phyloP scores from a whole-genome alignment of 2,888 invertebrate genomes.

The Abrostola tripartita region DNA sequence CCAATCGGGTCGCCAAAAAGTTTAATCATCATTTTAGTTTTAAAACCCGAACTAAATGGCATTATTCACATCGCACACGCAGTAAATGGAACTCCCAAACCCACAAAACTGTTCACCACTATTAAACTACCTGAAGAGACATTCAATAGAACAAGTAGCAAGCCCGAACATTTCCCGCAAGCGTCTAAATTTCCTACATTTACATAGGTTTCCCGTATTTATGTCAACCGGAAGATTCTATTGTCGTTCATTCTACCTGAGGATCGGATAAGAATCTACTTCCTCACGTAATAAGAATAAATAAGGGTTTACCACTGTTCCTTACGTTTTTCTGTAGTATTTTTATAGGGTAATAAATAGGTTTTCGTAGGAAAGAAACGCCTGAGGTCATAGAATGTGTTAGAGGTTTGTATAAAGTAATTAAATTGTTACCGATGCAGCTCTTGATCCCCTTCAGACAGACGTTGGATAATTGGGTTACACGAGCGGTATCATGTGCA shows the following conservation, averaged over 20 bases:
- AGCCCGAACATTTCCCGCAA: conserved; percentile 32
- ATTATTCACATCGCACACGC: too few relatives aligned
- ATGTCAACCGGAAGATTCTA: conserved; percentile 54
- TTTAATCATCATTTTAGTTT: too few relatives aligned
- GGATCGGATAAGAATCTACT: conserved; percentile 55
- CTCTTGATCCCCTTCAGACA: neutral
- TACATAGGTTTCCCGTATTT: conserved; percentile 56
- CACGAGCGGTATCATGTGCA: too few relatives aligned
- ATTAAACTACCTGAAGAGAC: conserved; percentile 26
- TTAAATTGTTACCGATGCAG: neutral
- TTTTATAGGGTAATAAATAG: conserved; percentile 16
- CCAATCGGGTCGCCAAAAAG: too few relatives aligned
- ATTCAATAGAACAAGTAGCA: conserved; percentile 32
- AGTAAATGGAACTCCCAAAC: neutral
- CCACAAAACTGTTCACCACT: conserved; percentile 7
- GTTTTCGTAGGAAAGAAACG: neutral
- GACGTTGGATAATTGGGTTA: neutral
- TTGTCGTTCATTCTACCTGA: conserved; percentile 56
- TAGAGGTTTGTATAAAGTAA: neutral
- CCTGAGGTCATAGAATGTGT: conserved; percentile 2
- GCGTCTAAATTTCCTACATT: conserved; percentile 50
- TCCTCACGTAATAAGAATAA: conserved; percentile 54
- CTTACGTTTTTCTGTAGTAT: conserved; percentile 24
- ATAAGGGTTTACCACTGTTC: conserved; percentile 48
- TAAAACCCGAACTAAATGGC: too few relatives aligned